Conservation (phyloP, 1,140 invertebrate genomes). For the Drosophila hydei region DNA sequence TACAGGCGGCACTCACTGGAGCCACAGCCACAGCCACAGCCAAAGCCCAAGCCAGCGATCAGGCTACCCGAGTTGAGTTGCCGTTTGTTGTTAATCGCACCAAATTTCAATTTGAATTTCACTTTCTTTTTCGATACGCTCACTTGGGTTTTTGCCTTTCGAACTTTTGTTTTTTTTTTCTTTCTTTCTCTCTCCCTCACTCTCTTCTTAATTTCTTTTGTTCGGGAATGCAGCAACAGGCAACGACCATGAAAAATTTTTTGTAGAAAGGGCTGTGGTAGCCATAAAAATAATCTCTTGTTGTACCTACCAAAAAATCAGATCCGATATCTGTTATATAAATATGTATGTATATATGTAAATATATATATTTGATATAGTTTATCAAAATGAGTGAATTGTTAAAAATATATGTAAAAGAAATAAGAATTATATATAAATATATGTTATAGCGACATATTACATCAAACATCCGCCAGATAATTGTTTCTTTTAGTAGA, state of each 20-base stretch:
- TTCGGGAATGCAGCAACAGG: slow-evolving; percentile 56
- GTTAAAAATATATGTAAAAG: no score
- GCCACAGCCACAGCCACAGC: not conserved
- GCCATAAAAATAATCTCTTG: not conserved
- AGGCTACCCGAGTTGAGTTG: slow-evolving; percentile 20
- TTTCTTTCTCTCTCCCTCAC: slow-evolving; percentile 14
- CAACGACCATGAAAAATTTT: slow-evolving; percentile 74
- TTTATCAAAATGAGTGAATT: no score
- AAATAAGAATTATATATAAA: no score
- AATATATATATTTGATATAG: no score
- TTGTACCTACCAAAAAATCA: slow-evolving; percentile 10
- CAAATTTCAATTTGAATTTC: slow-evolving; percentile 83
- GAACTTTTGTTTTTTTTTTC: slow-evolving; percentile 64
- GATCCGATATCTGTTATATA: not conserved
- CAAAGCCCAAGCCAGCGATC: slow-evolving; percentile 4
- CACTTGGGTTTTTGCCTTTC: slow-evolving; percentile 81
- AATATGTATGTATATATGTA: not conserved
- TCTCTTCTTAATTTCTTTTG: slow-evolving; percentile 52
- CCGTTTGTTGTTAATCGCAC: slow-evolving; percentile 74
- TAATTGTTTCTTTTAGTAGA: no score
- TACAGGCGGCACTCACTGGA: not conserved
- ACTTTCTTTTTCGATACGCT: slow-evolving; percentile 83
- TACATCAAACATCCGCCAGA: no score
- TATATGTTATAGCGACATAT: no score
- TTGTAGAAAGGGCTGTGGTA: slow-evolving; percentile 56